Evolutionary conservation across 2,797 vertebrate species (phyloP).

Genomic region (Intellagama lesueurii): DNA sequence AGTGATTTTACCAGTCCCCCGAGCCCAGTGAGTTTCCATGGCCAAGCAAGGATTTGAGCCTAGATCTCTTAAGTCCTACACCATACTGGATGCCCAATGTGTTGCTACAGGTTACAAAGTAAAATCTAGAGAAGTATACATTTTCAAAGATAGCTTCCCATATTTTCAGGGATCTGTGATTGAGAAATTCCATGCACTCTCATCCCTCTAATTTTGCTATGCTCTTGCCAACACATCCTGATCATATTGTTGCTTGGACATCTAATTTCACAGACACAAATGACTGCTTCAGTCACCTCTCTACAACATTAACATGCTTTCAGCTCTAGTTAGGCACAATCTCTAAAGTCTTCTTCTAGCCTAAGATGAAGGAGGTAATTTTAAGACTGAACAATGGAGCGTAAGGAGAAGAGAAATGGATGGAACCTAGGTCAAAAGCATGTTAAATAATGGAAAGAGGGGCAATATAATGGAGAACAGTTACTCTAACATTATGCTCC

Average conservation of each 20-base stretch:
- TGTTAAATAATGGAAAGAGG: background rate
- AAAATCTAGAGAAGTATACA: background rate
- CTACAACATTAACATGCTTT: too few species aligned
- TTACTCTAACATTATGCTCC: background rate
- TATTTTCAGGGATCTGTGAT: background rate
- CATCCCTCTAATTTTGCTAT: background rate
- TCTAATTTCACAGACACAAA: too few species aligned
- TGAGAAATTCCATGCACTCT: background rate
- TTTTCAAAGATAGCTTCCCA: background rate
- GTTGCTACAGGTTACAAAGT: background rate
- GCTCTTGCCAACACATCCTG: background rate
- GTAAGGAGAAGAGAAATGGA: background rate
- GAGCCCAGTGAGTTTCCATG: too few species aligned
- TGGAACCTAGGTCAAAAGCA: background rate
- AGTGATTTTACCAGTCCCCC: too few species aligned
- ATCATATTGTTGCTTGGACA: background rate
- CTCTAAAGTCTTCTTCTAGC: too few species aligned
- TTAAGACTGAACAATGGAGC: too few species aligned
- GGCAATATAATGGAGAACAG: background rate
- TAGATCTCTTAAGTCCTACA: too few species aligned
- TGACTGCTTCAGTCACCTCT: too few species aligned
- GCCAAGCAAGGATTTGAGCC: too few species aligned
- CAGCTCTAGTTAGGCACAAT: too few species aligned
- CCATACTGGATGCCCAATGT: too few species aligned
- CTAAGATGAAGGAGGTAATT: too few species aligned